Percentiles rank a stretch among this genome's conserved stretches.
Conservation (phyloP, 2,113 vertebrate genomes). For the Mola mola region DNA sequence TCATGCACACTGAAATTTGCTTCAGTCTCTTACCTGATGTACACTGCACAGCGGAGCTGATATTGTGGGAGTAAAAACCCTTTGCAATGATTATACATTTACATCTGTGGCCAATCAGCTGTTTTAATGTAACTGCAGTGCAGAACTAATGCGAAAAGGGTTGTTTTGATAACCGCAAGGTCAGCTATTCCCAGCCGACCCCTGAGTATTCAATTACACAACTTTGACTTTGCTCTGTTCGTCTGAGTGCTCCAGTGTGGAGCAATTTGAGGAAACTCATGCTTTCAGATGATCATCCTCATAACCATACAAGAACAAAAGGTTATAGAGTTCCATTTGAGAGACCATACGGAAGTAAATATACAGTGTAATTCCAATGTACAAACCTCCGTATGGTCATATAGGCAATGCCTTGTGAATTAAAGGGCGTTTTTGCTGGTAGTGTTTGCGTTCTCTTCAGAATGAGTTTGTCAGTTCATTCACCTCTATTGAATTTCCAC, state of each 20-base stretch:
- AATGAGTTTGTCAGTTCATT: conserved; percentile 8
- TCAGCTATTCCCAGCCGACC: conserved; percentile 76
- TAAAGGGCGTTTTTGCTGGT: too few species aligned
- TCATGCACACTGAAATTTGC: conserved; percentile 8
- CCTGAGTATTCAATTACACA: conserved; percentile 77
- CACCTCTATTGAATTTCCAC: conserved; percentile 13
- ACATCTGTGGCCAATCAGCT: conserved; percentile 62
- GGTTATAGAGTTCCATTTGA: not conserved
- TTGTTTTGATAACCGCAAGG: conserved; percentile 79
- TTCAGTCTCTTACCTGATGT: conserved; percentile 11
- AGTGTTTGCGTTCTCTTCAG: conserved; percentile 9
- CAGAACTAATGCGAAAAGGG: conserved; percentile 56
- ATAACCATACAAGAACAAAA: not conserved
- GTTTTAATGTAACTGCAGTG: conserved; percentile 54
- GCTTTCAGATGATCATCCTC: not conserved
- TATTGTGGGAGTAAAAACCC: conserved; percentile 24
- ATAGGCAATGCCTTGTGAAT: conserved; percentile 5
- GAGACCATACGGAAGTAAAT: not conserved
- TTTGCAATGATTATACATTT: conserved; percentile 40
- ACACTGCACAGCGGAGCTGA: conserved; percentile 6
- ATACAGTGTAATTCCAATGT: not conserved
- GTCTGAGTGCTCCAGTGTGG: conserved; percentile 39
- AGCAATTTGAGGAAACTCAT: conserved; percentile 58
- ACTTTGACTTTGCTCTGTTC: conserved; percentile 74
- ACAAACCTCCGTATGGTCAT: too few species aligned